Base-by-base conservation (phyloP, 2,113 vertebrate genomes). In the Nannobrachium achirus region DNA sequence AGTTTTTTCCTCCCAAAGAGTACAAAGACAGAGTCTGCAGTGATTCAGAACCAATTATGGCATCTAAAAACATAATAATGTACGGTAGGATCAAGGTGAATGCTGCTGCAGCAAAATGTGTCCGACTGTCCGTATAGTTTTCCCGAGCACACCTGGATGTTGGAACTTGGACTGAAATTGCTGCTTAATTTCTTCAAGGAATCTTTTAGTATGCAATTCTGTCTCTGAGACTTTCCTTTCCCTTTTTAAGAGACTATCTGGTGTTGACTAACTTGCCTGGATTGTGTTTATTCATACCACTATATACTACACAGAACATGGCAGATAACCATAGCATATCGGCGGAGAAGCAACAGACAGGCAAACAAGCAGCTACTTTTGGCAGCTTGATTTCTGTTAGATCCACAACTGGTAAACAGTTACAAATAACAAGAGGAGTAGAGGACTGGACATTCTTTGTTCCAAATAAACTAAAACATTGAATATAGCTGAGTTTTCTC, bases 211-310 rank as follows among this genome's bases (percentile, higher is more conserved):
- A n/a, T n/a, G n/a, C n/a, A n/a, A n/a, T n/a, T n/a, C 25, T 33
- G 25, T 4, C 25, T 33, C 25, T 33, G 25, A 33, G 25, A 33
- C 25, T 33, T 33, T 33, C 25, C 25, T n/a, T n/a, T n/a, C 25
- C 25, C 25, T 33, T 33, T 33, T 45, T 40, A 39, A 40, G 20
- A 59, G 20, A 16, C 25, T 40, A 48, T 40, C 14, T 39, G 42
- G 25, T 10, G 16, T 20, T 10, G 25, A 56, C 45, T 50, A 10
- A 67, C 59, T 45, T 60, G 42, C 58, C 50, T 61, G 18, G 38
- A 69, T 41, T 65, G 73, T 82, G 67, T 83, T 81, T n/a, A n/a
- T 86, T 76, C 69, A 84, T 81, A 61, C 75, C 52, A 44, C 13
- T 8, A 16, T 8, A n/a, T 44, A 51, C 58, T 45, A 14, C 10